Conservation (phyloP, 2,888 invertebrate species). For the Esperia sulphurella region DNA sequence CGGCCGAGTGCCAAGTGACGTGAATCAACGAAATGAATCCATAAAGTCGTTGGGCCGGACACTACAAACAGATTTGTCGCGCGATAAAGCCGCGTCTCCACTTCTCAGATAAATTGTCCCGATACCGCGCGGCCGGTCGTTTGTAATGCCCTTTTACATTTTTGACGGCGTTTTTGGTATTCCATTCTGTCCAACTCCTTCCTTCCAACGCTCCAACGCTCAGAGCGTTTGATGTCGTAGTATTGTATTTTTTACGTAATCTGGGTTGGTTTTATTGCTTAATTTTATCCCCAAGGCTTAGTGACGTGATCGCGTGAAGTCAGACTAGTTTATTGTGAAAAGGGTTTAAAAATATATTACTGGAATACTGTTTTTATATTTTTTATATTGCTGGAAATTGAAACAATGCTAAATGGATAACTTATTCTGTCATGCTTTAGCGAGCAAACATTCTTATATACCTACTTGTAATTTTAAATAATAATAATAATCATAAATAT, state of each 20-base stretch:
- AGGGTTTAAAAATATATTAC: too few relatives aligned
- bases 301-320: too few relatives aligned
- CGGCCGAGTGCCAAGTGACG: constrained; percentile 44
- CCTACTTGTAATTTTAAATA: too few relatives aligned
- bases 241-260: background rate
- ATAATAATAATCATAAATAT: too few relatives aligned
- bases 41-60: constrained; percentile 35
- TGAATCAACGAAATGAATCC: constrained; percentile 50
- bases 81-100: constrained; percentile 39
- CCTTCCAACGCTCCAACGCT: too few relatives aligned
- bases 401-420: too few relatives aligned
- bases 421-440: too few relatives aligned
- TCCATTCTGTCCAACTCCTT: background rate
- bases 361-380: too few relatives aligned
- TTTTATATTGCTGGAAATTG: too few relatives aligned
- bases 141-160: constrained; percentile 25
- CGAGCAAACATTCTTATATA: too few relatives aligned
- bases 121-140: constrained; percentile 38
- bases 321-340: too few relatives aligned
- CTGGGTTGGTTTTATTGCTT: background rate
- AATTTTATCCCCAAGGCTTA: background rate
- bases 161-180: constrained; percentile 19
- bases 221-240: background rate
- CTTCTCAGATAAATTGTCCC: constrained; percentile 52
- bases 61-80: constrained; percentile 46